These are phyloP conservation scores for Hydrocynus forskahlii DNA, from an alignment of 2,797 vertebrate species.

Conservation along the genomic window DNA sequence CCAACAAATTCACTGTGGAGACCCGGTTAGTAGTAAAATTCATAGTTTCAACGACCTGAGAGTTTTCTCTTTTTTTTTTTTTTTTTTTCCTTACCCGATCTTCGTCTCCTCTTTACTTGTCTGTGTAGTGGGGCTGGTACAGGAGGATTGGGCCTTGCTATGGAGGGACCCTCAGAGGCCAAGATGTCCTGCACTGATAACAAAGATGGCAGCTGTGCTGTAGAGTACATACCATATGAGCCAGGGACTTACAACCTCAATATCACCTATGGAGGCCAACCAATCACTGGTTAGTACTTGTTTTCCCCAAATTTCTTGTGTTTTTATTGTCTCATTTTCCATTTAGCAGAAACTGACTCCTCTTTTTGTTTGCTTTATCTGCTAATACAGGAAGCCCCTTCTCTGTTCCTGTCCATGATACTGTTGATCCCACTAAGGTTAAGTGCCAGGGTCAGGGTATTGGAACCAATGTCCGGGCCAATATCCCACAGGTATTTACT, in stretches of 20 bases:
- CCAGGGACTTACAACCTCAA: constrained; percentile 94
- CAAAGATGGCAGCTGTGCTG: constrained; percentile 95
- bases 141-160: constrained; percentile 92
- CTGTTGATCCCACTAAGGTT: constrained; percentile 92
- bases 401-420: constrained; percentile 88
- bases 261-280: constrained; percentile 93
- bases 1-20: constrained; percentile 95
- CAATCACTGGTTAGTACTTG: constrained; percentile 80
- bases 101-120: background rate
- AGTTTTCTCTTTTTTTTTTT: background rate
- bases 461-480: constrained; percentile 90
- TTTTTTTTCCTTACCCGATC: background rate
- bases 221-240: constrained; percentile 94
- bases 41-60: too few species aligned
- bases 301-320: too few species aligned
- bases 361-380: background rate
- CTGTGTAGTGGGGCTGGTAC: constrained; percentile 89
- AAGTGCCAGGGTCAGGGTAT: constrained; percentile 91
- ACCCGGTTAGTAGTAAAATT: constrained; percentile 80
- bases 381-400: constrained; percentile 87
- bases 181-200: constrained; percentile 99
- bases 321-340: background rate
- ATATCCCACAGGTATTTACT: constrained; percentile 90
- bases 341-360: background rate
- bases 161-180: constrained; percentile 93